Evolutionary conservation across 2,888 invertebrate genomes (phyloP).

Genomic region (Oxyteleia sp.): DNA sequence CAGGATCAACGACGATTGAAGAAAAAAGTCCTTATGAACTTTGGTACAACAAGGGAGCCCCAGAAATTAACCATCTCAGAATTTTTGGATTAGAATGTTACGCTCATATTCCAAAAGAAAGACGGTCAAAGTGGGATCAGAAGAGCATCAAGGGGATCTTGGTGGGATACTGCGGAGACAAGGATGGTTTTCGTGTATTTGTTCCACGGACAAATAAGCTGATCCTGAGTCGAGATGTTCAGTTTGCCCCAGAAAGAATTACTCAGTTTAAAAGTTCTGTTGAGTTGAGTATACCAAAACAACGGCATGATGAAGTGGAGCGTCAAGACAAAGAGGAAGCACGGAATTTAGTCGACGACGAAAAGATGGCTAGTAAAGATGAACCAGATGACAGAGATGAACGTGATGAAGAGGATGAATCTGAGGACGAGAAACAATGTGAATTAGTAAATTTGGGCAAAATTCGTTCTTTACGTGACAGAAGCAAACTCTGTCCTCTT

Average conservation of each 20-base stretch:
- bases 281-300: neutral
- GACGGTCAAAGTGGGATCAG: slow-evolving; percentile 68
- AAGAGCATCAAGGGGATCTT: slow-evolving; percentile 74
- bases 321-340: slow-evolving; percentile 7
- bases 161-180: slow-evolving; percentile 51
- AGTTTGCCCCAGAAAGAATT: slow-evolving; percentile 31
- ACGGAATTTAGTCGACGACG: too few species aligned
- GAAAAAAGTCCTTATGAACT: slow-evolving; percentile 76
- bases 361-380: too few species aligned
- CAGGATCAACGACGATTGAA: slow-evolving; percentile 75
- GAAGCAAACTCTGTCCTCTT: too few species aligned
- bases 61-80: slow-evolving; percentile 74
- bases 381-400: too few species aligned
- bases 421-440: too few species aligned
- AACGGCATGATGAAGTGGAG: neutral
- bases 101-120: slow-evolving; percentile 64
- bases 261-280: neutral
- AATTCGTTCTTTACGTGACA: too few species aligned
- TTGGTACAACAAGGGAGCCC: slow-evolving; percentile 66
- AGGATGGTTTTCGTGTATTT: slow-evolving; percentile 54
- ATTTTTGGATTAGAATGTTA: slow-evolving; percentile 73
- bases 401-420: too few species aligned
- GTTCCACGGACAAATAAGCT: slow-evolving; percentile 9
- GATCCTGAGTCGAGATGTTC: slow-evolving; percentile 54
- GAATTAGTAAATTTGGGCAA: too few species aligned